Conservation (phyloP, 2,888 invertebrate species). For the Perizoma flavofasciatum region DNA sequence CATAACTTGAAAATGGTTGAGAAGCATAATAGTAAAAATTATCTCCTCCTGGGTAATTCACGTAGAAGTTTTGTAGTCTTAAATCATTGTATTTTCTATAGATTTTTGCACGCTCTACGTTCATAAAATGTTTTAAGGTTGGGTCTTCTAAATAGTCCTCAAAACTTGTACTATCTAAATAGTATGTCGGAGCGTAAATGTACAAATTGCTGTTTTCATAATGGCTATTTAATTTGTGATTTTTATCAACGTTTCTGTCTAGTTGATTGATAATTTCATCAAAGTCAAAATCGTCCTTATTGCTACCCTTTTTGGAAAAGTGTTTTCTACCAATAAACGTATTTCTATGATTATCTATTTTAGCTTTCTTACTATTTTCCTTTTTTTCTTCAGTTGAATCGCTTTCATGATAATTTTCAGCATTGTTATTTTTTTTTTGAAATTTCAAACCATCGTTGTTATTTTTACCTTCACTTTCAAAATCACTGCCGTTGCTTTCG, state of each 20-base stretch:
- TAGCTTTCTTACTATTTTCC: neutral
- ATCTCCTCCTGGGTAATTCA: neutral
- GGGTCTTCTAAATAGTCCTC: neutral
- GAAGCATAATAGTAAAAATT: neutral
- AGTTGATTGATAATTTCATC: neutral
- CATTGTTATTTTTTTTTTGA: no score
- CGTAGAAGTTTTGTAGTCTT: neutral
- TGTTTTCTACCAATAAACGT: neutral
- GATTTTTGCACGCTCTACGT: neutral
- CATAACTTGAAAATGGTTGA: neutral
- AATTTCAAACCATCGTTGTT: neutral
- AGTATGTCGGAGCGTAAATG: neutral
- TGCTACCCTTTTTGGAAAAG: neutral
- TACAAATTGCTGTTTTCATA: neutral
- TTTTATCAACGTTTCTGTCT: no score
- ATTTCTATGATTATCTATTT: neutral
- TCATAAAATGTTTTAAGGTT: neutral
- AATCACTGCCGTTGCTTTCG: neutral
- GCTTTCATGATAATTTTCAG: no score
- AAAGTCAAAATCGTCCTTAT: neutral
- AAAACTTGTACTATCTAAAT: no score
- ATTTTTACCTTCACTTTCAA: neutral
- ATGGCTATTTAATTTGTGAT: no score
- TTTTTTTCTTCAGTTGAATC: neutral
- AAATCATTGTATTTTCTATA: neutral